Conservation (phyloP, 2,113 vertebrate genomes). For the Gymnogyps californianus region DNA sequence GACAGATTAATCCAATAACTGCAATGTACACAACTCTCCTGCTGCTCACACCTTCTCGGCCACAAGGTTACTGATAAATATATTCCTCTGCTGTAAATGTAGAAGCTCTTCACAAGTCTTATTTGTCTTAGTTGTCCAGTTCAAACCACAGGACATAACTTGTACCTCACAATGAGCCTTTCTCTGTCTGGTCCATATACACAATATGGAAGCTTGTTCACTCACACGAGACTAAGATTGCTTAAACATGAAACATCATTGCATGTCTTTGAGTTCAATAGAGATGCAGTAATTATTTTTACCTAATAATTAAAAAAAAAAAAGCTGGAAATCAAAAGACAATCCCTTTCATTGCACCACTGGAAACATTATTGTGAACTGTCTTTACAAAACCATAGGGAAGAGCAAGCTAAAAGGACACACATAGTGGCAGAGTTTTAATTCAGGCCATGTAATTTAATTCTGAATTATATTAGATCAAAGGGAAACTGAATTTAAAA, state of each 20-base stretch:
- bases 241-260: neutral
- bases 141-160: neutral
- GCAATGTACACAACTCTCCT: neutral
- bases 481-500: neutral
- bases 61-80: neutral
- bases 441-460: slow-evolving; percentile 17
- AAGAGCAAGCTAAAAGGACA: neutral
- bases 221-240: neutral
- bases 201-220: neutral
- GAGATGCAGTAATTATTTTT: neutral
- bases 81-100: neutral
- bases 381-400: neutral
- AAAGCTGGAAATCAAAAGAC: neutral
- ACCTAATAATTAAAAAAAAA: neutral
- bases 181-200: neutral
- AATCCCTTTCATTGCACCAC: neutral
- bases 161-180: neutral
- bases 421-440: neutral
- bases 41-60: neutral
- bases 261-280: neutral
- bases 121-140: neutral
- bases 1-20: neutral
- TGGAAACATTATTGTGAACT: neutral
- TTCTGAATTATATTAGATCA: slow-evolving; percentile 25
- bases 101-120: neutral